Evolutionary conservation across 2,797 vertebrate genomes (phyloP), one percentile per base, ranked within the genome.

Genomic region (Rhinatrema bivittatum): DNA sequence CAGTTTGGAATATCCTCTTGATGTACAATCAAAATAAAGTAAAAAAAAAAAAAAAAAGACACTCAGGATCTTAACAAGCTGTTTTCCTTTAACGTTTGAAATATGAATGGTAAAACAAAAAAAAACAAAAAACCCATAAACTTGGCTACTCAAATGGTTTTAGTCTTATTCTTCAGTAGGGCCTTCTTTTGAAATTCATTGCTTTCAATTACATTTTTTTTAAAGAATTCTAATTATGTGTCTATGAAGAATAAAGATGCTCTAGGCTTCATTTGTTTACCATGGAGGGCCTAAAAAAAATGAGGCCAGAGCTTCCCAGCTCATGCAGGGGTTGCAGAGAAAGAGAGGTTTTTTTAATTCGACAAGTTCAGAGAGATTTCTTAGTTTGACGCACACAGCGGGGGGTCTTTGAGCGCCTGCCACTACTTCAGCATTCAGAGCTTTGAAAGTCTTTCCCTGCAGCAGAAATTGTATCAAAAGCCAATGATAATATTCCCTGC

Each of bases 391-490:
- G 87, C 53, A 34, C 80, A 66, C 86, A 66, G 86, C 83, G 71
- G 89, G 91, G 84, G 90, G 90, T 87, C 89, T 97, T 95, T 97
- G 90, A 93, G 89, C 66, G 77, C 64, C 60, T 69, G 82, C 82
- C 84, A 69, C 74, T 86, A 81, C 88, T 90, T 91, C 84, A 79
- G 85, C 81, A 72, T 79, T 79, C 62, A 64, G 68, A 75, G 86
- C 92, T 97, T 96, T 97, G 93, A 97, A 94, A 89, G 79, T 88
- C 83, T 82, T 79, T 83, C 84, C 87, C 89, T 82, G 81, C 85
- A 97, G 90, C 88, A 74, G 84, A 86, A 83, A 84, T 79, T 85
- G 83, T 93, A 91, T 92, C 87, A 91, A 93, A 93, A 90, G 85
- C 86, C 85, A 84, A 87, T 87, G 84, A 87, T 91, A 91, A 92